phyloP scores from a whole-genome alignment of 2,113 vertebrate species.

The Corythoichthys intestinalis region DNA sequence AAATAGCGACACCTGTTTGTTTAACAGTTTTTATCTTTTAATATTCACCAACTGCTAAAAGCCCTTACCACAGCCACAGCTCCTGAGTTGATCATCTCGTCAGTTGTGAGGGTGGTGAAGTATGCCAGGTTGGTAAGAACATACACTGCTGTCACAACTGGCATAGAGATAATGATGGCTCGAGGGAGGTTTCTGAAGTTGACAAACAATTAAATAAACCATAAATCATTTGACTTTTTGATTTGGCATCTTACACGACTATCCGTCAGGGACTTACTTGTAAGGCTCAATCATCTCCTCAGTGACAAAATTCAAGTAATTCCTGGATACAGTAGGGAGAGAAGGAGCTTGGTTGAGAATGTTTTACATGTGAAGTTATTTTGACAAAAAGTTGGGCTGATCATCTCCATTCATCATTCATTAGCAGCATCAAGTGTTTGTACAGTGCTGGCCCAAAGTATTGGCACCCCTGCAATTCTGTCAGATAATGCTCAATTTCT shows the following conservation, averaged over 20 bases:
- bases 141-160: conserved; percentile 90
- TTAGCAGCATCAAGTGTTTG: not conserved
- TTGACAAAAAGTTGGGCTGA: not conserved
- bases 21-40: not conserved
- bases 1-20: not conserved
- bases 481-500: too few species aligned
- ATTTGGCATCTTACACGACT: not conserved
- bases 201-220: not conserved
- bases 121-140: conserved; percentile 97
- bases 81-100: conserved; percentile 84
- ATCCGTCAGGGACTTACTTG: conserved; percentile 72
- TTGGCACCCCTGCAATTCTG: too few species aligned
- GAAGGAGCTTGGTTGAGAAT: not conserved
- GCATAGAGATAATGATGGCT: conserved; percentile 96
- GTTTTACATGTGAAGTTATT: not conserved
- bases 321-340: conserved; percentile 73
- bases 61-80: conserved; percentile 91
- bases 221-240: not conserved
- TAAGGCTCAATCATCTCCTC: conserved; percentile 99
- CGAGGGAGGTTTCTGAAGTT: conserved; percentile 86
- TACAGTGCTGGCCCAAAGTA: too few species aligned
- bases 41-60: not conserved
- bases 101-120: conserved; percentile 87
- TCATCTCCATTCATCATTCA: not conserved
- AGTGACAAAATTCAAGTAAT: conserved; percentile 97